Evolutionary conservation across 2,888 invertebrate genomes (phyloP), one percentile per base, ranked within the genome.

Genomic region (Pristionchus entomophagus): DNA sequence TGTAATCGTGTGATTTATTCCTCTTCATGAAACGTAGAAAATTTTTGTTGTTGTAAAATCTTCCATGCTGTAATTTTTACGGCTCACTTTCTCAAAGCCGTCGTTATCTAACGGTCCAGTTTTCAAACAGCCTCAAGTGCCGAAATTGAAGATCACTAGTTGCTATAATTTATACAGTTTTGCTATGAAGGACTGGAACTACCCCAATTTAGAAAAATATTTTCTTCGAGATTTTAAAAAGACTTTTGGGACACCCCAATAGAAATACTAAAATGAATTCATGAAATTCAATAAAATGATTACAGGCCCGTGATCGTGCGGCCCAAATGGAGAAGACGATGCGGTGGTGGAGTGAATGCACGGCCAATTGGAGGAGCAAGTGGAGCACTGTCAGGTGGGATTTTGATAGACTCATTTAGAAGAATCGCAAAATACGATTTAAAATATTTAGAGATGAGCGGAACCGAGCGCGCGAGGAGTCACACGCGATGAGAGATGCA

Each of bases 311-410:
- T 89, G 97, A 97, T 5, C 95, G 98, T 88, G 97, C 97, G 26
- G 96, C 97, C 0, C 98, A 99, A 94, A 99, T 99, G 99, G 99
- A 99, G 94, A 98, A 98, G 94, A 99, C 98, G 0, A 98, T 99
- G 98, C 90, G 97, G 87, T 99, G 98, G 98, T 99, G 96, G 98
- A 97, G 97, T 84, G 98, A 98, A 94, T 99, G 99, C 94, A 98
- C 98, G 0, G 97, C 97, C 0, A 97, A 97, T 94, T 97, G 97
- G 97, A 95, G 97, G 53, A 97, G 97, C 94, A 98, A 98, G 93
- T 99, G 98, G 98, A 97, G 96, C 95, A 96, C 97, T 95, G 96
- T 96, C 91, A 73, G 85, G 83, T 84, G 41, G n/a, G 83, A 8
- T 22, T 22, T 56, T 56, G 45, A 56, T 56, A 8, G 22, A 56